These are phyloP conservation scores for Pogonocichla stellata DNA, from an alignment of 2,113 vertebrate genomes.

Conservation along the genomic window DNA sequence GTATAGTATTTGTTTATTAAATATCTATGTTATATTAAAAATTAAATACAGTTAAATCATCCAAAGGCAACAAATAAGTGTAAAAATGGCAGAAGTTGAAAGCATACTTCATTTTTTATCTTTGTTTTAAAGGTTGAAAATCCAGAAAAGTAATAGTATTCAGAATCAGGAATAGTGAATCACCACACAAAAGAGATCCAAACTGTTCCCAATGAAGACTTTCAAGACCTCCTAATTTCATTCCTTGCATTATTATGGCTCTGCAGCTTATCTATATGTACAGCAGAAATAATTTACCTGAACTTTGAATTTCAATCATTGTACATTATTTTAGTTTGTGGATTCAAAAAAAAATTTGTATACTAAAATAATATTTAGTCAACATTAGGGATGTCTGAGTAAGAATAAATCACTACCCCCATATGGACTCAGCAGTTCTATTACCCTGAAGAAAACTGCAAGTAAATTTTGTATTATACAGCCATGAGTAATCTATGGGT, in stretches of 20 bases:
- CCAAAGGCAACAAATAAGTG: background rate
- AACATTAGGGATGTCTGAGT: background rate
- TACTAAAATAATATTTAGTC: conserved; percentile 17
- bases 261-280: background rate
- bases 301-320: background rate
- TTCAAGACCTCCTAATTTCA: background rate
- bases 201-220: background rate
- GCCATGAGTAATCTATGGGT: background rate
- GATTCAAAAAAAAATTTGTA: background rate
- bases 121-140: background rate
- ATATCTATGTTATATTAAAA: background rate
- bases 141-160: background rate
- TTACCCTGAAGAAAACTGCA: background rate
- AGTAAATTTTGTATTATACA: background rate
- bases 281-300: background rate
- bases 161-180: background rate
- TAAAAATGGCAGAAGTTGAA: background rate
- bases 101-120: background rate
- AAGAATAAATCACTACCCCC: conserved; percentile 2
- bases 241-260: background rate
- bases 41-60: background rate
- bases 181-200: background rate
- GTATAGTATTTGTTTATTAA: background rate
- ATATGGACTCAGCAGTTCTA: background rate
- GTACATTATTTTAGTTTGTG: background rate